Conservation (phyloP, 2,113 vertebrate genomes). For the Natator depressus region DNA sequence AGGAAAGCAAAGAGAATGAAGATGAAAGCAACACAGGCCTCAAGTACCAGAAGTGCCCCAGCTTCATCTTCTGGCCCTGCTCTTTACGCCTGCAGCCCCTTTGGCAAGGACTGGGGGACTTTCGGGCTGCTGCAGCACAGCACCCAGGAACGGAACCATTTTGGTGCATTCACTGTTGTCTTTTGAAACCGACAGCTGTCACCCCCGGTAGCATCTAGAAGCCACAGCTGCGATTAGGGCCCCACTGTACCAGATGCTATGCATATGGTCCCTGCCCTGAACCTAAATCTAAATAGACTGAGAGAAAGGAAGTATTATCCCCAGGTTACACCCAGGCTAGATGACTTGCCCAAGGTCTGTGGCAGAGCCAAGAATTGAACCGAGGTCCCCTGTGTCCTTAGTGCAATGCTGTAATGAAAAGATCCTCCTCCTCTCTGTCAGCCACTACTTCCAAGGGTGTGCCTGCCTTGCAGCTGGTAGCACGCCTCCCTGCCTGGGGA, state of each 20-base stretch:
- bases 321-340: background rate
- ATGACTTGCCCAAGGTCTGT: background rate
- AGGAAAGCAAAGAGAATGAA: background rate
- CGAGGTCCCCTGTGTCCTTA: background rate
- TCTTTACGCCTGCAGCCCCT: background rate
- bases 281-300: background rate
- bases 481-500: too few relatives aligned
- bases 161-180: background rate
- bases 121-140: background rate
- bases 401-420: background rate
- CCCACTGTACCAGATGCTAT: background rate
- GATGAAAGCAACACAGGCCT: too few relatives aligned
- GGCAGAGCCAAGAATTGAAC: background rate
- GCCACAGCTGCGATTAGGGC: background rate
- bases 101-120: background rate
- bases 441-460: background rate
- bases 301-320: background rate
- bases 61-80: background rate
- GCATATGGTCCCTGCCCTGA: rapidly evolving
- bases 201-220: background rate
- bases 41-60: background rate
- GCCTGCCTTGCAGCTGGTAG: too few relatives aligned
- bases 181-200: background rate
- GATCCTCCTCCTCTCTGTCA: background rate
- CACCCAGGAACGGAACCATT: background rate